A percentile compares a stretch with the other conserved stretches of the same genome.
These are phyloP conservation scores for Apostichopus japonicus DNA, from an alignment of 35 echinoderm and acorn worm species.

Conservation along the genomic window DNA sequence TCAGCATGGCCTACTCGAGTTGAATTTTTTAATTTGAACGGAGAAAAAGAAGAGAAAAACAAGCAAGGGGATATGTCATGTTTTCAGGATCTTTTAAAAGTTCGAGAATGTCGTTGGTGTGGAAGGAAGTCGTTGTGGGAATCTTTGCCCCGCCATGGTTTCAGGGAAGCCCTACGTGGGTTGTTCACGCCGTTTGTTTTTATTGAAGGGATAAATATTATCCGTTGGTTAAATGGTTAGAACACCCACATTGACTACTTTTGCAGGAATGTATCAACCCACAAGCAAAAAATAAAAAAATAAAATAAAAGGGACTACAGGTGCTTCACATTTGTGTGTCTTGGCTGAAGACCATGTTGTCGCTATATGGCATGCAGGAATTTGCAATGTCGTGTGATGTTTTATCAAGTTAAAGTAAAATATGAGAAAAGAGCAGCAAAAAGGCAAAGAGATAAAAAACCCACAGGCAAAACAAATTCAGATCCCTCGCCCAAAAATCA, in stretches of 20 bases:
- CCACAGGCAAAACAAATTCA: not conserved
- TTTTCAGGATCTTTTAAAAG: too few species aligned
- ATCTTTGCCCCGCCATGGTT: not conserved
- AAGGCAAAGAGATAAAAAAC: not conserved
- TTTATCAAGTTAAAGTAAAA: not conserved
- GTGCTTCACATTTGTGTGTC: too few species aligned
- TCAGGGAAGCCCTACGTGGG: not conserved
- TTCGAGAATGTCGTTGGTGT: not conserved
- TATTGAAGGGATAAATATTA: not conserved
- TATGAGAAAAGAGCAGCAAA: not conserved
- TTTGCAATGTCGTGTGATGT: not conserved
- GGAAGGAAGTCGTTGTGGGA: not conserved
- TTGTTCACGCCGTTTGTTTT: not conserved
- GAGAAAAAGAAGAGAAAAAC: too few species aligned
- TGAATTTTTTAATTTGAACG: too few species aligned
- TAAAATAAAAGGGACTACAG: too few species aligned
- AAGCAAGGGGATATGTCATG: too few species aligned
- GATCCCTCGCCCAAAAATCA: too few species aligned
- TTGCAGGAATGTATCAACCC: too few species aligned
- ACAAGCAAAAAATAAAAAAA: too few species aligned
- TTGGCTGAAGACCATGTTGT: too few species aligned
- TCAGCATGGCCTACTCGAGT: too few species aligned
- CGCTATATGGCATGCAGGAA: not conserved
- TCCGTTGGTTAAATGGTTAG: not conserved
- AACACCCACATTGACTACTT: not conserved